A percentile compares a stretch with the other conserved stretches of the same genome.
phyloP scores from a whole-genome alignment of 2,888 invertebrate species.

The Leptinotarsa juncta region DNA sequence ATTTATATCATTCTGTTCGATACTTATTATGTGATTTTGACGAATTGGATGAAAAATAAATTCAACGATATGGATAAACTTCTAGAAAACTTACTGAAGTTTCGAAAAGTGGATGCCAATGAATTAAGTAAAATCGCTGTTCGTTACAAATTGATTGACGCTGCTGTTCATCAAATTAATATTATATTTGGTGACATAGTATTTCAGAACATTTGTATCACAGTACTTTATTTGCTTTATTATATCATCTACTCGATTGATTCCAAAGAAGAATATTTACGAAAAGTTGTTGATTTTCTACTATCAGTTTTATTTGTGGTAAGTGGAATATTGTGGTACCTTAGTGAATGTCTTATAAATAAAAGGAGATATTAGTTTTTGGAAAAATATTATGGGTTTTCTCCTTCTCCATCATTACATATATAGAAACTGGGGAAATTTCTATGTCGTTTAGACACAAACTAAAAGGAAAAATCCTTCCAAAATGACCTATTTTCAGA shows the following conservation, averaged over 20 bases:
- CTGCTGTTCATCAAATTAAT: neutral
- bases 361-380: too few relatives aligned
- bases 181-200: conserved; percentile 11
- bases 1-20: conserved; percentile 16
- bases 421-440: too few relatives aligned
- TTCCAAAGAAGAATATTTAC: neutral
- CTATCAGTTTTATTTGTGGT: conserved; percentile 3
- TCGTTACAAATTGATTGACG: conserved; percentile 5
- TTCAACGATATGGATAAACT: conserved; percentile 17
- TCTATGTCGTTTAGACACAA: too few relatives aligned
- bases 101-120: neutral
- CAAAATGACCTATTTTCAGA: too few relatives aligned
- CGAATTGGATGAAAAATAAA: conserved; percentile 33
- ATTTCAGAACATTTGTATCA: conserved; percentile 5
- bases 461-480: too few relatives aligned
- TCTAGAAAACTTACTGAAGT: neutral
- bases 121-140: neutral
- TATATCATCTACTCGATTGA: conserved; percentile 10
- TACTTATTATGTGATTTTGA: conserved; percentile 21
- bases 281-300: conserved; percentile 10
- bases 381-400: too few relatives aligned
- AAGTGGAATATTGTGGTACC: neutral
- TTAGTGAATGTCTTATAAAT: too few relatives aligned
- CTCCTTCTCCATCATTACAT: too few relatives aligned
- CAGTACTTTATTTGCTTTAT: conserved; percentile 18